Evolutionary conservation across 2,888 invertebrate species (phyloP).

Genomic region (Ptychoptera albimana): DNA sequence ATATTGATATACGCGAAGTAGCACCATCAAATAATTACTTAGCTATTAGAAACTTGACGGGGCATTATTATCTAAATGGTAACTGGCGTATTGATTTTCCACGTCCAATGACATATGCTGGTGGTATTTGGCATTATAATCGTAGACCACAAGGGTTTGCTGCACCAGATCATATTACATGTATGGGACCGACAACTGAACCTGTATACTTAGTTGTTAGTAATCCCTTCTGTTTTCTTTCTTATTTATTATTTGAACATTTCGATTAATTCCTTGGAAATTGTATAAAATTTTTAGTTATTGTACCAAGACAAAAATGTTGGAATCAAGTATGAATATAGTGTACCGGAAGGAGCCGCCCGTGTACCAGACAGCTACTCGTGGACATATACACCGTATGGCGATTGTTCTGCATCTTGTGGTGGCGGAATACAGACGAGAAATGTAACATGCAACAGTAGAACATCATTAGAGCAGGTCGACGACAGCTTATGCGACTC

Average conservation of each 20-base stretch:
- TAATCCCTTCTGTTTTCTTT: slow-evolving; percentile 29
- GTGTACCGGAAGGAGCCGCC: slow-evolving; percentile 56
- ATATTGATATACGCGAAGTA: slow-evolving; percentile 64
- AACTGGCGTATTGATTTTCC: slow-evolving; percentile 90
- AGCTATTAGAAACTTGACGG: slow-evolving; percentile 71
- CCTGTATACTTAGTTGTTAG: slow-evolving; percentile 55
- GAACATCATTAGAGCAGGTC: slow-evolving; percentile 51
- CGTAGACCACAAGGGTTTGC: slow-evolving; percentile 64
- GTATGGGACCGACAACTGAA: slow-evolving; percentile 83
- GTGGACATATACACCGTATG: slow-evolving; percentile 57
- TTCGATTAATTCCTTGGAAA: slow-evolving; percentile 23
- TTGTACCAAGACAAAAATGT: slow-evolving; percentile 70
- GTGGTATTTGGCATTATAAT: slow-evolving; percentile 77
- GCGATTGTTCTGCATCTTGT: slow-evolving; percentile 70
- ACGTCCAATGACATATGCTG: slow-evolving; percentile 59
- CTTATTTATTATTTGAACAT: background rate
- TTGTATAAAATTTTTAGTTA: slow-evolving; percentile 31
- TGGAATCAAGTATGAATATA: slow-evolving; percentile 80
- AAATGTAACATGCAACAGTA: slow-evolving; percentile 64
- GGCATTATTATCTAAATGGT: slow-evolving; percentile 83
- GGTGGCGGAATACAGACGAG: slow-evolving; percentile 78
- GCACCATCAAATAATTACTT: slow-evolving; percentile 72
- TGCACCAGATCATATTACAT: slow-evolving; percentile 69
- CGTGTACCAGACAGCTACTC: slow-evolving; percentile 56
- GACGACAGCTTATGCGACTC: slow-evolving; percentile 66